phyloP scores from a whole-genome alignment of 1,140 invertebrate genomes.

The Bombyx mandarina region DNA sequence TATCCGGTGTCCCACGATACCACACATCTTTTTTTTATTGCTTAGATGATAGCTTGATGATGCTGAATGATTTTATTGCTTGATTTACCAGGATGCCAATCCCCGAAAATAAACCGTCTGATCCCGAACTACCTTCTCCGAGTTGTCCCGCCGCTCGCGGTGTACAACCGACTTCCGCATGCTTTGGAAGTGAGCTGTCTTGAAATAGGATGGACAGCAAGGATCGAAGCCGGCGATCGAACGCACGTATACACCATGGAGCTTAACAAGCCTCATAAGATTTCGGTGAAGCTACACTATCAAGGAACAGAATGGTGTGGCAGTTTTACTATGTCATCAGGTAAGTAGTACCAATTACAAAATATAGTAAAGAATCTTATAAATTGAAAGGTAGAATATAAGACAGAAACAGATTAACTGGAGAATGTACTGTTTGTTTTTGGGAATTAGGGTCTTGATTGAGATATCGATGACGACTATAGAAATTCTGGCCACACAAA shows the following conservation, averaged over 20 bases:
- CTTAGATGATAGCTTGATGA: background rate
- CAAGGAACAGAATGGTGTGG: slow-evolving; percentile 80
- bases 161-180: slow-evolving; percentile 85
- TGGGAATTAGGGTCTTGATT: too few relatives aligned
- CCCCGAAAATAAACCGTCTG: slow-evolving; percentile 55
- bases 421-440: too few relatives aligned
- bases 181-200: slow-evolving; percentile 74
- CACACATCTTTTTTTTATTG: background rate
- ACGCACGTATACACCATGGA: slow-evolving; percentile 78
- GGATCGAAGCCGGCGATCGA: slow-evolving; percentile 81
- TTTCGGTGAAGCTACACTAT: slow-evolving; percentile 79
- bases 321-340: slow-evolving; percentile 76
- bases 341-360: slow-evolving; percentile 26
- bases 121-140: slow-evolving; percentile 83
- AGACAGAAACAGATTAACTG: too few relatives aligned
- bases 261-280: slow-evolving; percentile 72
- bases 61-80: background rate
- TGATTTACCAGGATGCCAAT: slow-evolving; percentile 30
- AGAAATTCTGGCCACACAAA: too few relatives aligned
- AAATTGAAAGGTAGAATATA: too few relatives aligned
- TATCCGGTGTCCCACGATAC: too few relatives aligned
- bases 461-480: too few relatives aligned
- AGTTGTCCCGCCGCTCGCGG: slow-evolving; percentile 79
- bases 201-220: slow-evolving; percentile 55
- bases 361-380: too few relatives aligned